Conservation (phyloP, 2,888 invertebrate species). For the Notodonta dromedarius region DNA sequence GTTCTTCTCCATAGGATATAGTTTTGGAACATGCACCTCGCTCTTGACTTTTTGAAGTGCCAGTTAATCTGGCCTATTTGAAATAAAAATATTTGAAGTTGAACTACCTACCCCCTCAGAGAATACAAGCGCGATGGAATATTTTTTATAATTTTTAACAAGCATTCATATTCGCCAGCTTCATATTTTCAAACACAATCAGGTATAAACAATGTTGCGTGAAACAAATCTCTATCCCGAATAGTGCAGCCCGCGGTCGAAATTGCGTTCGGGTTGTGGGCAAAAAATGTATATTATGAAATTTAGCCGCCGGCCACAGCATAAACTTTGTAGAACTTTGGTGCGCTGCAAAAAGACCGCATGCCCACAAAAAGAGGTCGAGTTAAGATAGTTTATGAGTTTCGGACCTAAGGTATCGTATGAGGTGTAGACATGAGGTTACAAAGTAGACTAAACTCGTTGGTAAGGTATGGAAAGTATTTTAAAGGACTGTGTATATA, state of each 20-base stretch:
- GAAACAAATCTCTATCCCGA: slow-evolving; percentile 26
- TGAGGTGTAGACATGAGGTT: slow-evolving; percentile 2
- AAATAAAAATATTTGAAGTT: too few relatives aligned
- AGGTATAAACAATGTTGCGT: slow-evolving; percentile 17
- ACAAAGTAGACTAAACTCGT: neutral
- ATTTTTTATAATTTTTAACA: too few relatives aligned
- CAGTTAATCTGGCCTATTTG: too few relatives aligned
- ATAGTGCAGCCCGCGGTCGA: slow-evolving; percentile 33
- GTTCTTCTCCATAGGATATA: too few relatives aligned
- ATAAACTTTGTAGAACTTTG: slow-evolving; percentile 32
- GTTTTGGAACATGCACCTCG: too few relatives aligned
- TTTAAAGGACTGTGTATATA: neutral
- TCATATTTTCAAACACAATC: neutral
- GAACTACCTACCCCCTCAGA: too few relatives aligned
- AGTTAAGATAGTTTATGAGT: slow-evolving; percentile 35
- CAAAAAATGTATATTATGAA: slow-evolving; percentile 60
- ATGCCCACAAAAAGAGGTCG: slow-evolving; percentile 24
- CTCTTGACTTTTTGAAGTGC: too few relatives aligned
- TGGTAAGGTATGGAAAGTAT: slow-evolving; percentile 22
- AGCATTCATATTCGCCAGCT: too few relatives aligned
- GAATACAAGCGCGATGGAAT: too few relatives aligned
- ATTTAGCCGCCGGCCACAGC: slow-evolving; percentile 40
- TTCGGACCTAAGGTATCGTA: slow-evolving; percentile 7
- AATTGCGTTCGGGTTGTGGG: slow-evolving; percentile 46
- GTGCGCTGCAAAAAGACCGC: slow-evolving; percentile 26